Evolutionary conservation across 2,113 vertebrate genomes (phyloP).

Genomic region (Sebastes schlegelii): DNA sequence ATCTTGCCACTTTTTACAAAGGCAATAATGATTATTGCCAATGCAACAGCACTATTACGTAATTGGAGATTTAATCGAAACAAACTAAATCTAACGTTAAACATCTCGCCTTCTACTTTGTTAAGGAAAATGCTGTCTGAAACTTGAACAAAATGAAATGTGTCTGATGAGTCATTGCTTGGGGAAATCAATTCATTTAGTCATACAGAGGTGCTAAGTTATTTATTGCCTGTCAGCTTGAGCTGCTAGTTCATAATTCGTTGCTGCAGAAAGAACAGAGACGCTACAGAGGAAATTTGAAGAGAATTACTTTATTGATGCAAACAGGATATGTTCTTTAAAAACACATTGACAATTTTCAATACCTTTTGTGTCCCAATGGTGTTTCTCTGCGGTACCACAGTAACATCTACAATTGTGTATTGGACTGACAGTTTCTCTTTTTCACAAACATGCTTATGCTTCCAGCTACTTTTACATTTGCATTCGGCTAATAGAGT

Average conservation of each 20-base stretch:
- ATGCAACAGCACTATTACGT: conserved; percentile 2
- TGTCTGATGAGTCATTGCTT: conserved; percentile 88
- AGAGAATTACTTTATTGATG: conserved; percentile 49
- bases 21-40: conserved; percentile 18
- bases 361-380: neutral
- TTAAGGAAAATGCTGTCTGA: conserved; percentile 79
- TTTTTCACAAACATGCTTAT: neutral
- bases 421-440: conserved; percentile 5
- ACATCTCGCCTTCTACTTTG: conserved; percentile 76
- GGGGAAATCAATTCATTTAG: conserved; percentile 92
- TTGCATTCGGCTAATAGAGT: neutral
- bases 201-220: conserved; percentile 84
- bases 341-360: conserved; percentile 32
- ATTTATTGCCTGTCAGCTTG: conserved; percentile 93
- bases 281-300: conserved; percentile 37
- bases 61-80: conserved; percentile 54
- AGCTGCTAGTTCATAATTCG: conserved; percentile 89
- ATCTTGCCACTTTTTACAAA: neutral
- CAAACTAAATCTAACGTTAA: conserved; percentile 61
- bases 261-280: conserved; percentile 67
- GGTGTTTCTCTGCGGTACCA: neutral
- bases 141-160: conserved; percentile 87
- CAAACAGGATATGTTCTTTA: conserved; percentile 46
- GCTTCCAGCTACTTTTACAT: neutral
- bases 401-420: conserved; percentile 31